These are phyloP conservation scores for Polymixis lichenea DNA, from an alignment of 2,888 invertebrate genomes.

Conservation along the genomic window DNA sequence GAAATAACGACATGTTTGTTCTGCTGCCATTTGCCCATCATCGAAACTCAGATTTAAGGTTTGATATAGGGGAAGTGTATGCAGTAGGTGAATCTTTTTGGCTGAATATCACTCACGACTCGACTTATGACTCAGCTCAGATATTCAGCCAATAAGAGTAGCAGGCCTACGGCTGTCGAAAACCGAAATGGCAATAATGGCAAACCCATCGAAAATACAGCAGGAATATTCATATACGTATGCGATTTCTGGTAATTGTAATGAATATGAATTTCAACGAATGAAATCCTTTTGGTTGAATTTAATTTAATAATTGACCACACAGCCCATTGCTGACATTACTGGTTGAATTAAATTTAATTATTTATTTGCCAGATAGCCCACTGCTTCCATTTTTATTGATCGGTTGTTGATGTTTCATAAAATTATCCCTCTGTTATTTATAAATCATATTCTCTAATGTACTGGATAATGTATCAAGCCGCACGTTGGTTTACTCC, in stretches of 20 bases:
- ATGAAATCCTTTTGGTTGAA: slow-evolving; percentile 2
- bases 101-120: too few relatives aligned
- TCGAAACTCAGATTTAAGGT: too few relatives aligned
- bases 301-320: not conserved
- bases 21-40: too few relatives aligned
- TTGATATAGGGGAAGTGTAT: too few relatives aligned
- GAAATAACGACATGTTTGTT: too few relatives aligned
- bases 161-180: too few relatives aligned
- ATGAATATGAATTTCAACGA: slow-evolving; percentile 2
- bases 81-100: too few relatives aligned
- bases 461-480: slow-evolving; percentile 22
- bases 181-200: too few relatives aligned
- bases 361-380: not conserved
- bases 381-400: slow-evolving; percentile 5
- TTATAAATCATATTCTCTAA: not conserved
- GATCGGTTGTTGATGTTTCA: not conserved
- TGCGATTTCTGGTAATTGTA: not conserved
- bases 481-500: slow-evolving; percentile 12
- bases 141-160: too few relatives aligned
- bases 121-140: too few relatives aligned
- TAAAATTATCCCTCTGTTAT: slow-evolving; percentile 7
- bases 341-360: not conserved
- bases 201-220: not conserved
- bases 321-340: not conserved
- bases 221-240: not conserved